These are phyloP conservation scores for Saxicola maurus DNA, from an alignment of 2,797 vertebrate species.

Conservation along the genomic window DNA sequence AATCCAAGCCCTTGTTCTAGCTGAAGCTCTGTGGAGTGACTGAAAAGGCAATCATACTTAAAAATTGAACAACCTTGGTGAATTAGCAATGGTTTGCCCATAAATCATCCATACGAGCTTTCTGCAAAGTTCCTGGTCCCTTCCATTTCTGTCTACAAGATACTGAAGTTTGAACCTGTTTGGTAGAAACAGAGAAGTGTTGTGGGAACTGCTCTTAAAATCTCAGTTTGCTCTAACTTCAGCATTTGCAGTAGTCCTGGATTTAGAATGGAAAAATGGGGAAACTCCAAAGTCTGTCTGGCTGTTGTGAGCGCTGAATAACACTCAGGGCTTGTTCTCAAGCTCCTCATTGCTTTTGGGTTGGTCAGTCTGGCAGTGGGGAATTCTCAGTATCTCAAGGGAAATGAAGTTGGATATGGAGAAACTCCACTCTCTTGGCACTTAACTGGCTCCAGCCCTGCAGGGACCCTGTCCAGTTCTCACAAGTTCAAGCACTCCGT, in stretches of 20 bases:
- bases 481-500: not conserved
- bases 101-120: not conserved
- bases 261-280: not conserved
- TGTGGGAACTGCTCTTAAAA: not conserved
- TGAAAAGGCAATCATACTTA: slow-evolving; percentile 16
- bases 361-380: not conserved
- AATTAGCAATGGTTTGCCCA: not conserved
- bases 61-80: not conserved
- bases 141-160: not conserved
- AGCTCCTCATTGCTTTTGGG: not conserved
- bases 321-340: not conserved
- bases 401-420: not conserved
- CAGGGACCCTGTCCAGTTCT: not conserved
- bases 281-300: not conserved
- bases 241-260: not conserved
- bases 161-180: not conserved
- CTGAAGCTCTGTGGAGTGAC: not conserved
- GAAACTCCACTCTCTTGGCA: not conserved
- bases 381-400: not conserved
- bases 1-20: not conserved
- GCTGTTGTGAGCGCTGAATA: not conserved
- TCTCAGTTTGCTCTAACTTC: not conserved
- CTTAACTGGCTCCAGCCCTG: not conserved
- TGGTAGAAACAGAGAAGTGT: not conserved
- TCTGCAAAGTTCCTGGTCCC: not conserved